Evolutionary conservation across 1,140 invertebrate species (phyloP).

Genomic region (Apis mellifera): DNA sequence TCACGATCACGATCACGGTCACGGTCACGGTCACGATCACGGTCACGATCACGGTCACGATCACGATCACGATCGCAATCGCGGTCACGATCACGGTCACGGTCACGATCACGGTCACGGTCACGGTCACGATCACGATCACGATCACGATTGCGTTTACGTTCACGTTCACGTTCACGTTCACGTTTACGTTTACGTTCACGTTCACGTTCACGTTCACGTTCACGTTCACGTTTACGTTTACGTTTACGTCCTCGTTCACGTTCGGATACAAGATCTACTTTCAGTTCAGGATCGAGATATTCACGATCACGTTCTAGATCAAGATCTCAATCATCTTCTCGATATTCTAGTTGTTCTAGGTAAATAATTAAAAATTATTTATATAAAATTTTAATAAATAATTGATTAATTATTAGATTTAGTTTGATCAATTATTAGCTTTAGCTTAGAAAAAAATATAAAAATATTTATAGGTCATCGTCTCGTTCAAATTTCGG

Average conservation of each 20-base stretch:
- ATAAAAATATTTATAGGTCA: constrained; percentile 67
- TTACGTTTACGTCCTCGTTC: constrained; percentile 51
- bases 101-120: constrained; percentile 55
- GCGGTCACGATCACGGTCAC: constrained; percentile 16
- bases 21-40: constrained; percentile 20
- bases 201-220: constrained; percentile 64
- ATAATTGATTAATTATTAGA: not conserved
- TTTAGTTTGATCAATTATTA: not conserved
- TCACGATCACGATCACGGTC: constrained; percentile 4
- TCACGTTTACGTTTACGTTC: not conserved
- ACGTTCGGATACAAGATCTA: not conserved
- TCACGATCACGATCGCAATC: constrained; percentile 39
- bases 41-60: constrained; percentile 58
- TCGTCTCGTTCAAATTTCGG: constrained; percentile 68
- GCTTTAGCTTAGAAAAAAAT: not conserved
- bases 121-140: constrained; percentile 38
- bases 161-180: constrained; percentile 44
- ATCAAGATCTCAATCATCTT: constrained; percentile 61
- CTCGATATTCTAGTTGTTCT: constrained; percentile 69
- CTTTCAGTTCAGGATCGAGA: constrained; percentile 25
- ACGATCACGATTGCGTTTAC: constrained; percentile 54
- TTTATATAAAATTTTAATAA: not conserved
- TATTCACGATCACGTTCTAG: constrained; percentile 48
- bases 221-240: constrained; percentile 5
- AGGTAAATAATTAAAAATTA: constrained; percentile 64